These are phyloP conservation scores for Halyomorpha halys DNA, from an alignment of 1,140 invertebrate species.

Conservation along the genomic window DNA sequence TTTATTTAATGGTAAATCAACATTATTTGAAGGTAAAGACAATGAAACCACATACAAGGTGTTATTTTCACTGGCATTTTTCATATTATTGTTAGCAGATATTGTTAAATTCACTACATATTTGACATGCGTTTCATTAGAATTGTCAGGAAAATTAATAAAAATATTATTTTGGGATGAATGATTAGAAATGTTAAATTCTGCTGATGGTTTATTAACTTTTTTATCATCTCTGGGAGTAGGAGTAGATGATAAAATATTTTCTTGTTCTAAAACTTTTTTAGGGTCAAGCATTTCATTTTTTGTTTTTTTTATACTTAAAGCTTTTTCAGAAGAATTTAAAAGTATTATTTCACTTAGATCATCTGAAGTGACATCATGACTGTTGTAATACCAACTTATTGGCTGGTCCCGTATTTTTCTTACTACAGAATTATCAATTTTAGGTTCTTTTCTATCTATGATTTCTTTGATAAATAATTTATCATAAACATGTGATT, in stretches of 20 bases:
- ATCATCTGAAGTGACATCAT: background rate
- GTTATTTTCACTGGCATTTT: slow-evolving; percentile 36
- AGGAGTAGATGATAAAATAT: background rate
- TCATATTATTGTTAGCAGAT: slow-evolving; percentile 37
- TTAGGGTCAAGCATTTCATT: too few species aligned
- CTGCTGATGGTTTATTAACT: background rate
- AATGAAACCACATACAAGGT: slow-evolving; percentile 62
- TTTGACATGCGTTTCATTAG: slow-evolving; percentile 34
- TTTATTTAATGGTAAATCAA: background rate
- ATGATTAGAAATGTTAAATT: slow-evolving; percentile 5
- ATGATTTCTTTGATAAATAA: too few species aligned
- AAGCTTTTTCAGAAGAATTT: slow-evolving; percentile 3
- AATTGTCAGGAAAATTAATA: slow-evolving; percentile 15
- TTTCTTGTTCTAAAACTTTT: background rate
- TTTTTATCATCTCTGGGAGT: background rate
- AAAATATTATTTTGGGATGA: slow-evolving; percentile 12
- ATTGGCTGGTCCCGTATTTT: background rate
- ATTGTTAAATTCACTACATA: slow-evolving; percentile 65
- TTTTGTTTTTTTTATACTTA: background rate
- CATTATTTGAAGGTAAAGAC: slow-evolving; percentile 49
- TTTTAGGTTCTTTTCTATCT: too few species aligned
- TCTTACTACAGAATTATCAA: background rate
- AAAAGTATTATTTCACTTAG: slow-evolving; percentile 4
- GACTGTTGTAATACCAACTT: slow-evolving; percentile 1
- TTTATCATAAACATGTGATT: too few species aligned